phyloP scores from a whole-genome alignment of 1,140 invertebrate genomes.

The Aleiodes sp. region DNA sequence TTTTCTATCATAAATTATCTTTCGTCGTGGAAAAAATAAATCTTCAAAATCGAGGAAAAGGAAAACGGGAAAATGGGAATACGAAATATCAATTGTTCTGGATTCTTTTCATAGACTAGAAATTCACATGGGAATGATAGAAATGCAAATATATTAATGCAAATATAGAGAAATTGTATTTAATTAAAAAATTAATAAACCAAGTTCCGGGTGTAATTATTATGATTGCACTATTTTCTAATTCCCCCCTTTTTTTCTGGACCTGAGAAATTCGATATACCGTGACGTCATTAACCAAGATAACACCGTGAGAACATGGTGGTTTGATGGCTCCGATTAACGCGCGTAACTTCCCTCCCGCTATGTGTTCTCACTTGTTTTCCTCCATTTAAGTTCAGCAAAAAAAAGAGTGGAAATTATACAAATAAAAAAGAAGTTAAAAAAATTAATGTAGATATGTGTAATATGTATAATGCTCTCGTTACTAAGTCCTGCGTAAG shows the following conservation, averaged over 20 bases:
- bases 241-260: constrained; percentile 18
- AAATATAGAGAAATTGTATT: background rate
- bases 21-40: too few relatives aligned
- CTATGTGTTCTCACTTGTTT: constrained; percentile 9
- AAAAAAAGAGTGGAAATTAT: background rate
- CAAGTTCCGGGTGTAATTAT: background rate
- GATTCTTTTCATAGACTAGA: too few relatives aligned
- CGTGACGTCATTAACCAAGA: constrained; percentile 41
- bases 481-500: too few relatives aligned
- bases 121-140: too few relatives aligned
- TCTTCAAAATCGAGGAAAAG: too few relatives aligned
- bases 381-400: background rate
- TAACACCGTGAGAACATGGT: constrained; percentile 39
- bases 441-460: background rate
- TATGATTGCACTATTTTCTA: constrained; percentile 32
- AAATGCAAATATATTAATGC: too few relatives aligned
- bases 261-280: constrained; percentile 38
- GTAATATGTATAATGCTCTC: background rate
- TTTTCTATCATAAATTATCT: too few relatives aligned
- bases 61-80: too few relatives aligned
- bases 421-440: background rate
- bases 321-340: constrained; percentile 17
- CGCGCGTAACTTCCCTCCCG: constrained; percentile 7
- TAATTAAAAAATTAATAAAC: background rate
- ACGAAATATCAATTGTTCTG: too few relatives aligned